These are phyloP conservation scores for Lapara coniferarum DNA, from an alignment of 2,888 invertebrate genomes.

Conservation along the genomic window DNA sequence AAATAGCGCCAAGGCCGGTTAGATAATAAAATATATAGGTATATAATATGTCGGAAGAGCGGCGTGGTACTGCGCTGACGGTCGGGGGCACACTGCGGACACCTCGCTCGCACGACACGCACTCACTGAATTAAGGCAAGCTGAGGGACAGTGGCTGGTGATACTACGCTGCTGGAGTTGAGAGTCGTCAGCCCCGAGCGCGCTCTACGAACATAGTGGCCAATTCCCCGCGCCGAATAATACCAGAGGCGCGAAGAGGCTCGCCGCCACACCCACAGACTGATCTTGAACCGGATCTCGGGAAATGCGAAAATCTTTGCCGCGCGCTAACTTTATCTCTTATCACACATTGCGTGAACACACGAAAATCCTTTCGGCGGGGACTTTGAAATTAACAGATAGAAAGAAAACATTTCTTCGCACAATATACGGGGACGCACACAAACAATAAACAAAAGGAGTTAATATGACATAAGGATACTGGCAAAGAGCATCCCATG, in stretches of 20 bases:
- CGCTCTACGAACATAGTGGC: too few species aligned
- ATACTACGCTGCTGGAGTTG: not conserved
- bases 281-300: conserved; percentile 25
- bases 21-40: conserved; percentile 46
- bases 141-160: not conserved
- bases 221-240: not conserved
- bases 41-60: conserved; percentile 28
- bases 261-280: conserved; percentile 31
- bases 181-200: not conserved
- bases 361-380: not conserved
- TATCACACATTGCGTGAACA: not conserved
- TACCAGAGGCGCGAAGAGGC: conserved; percentile 16
- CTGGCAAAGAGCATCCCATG: too few species aligned
- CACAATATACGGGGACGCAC: too few species aligned
- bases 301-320: conserved; percentile 21
- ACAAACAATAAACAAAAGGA: too few species aligned
- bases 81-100: conserved; percentile 27
- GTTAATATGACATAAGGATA: too few species aligned
- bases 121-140: conserved; percentile 31
- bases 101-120: conserved; percentile 32
- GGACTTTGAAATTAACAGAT: not conserved
- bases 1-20: conserved; percentile 67
- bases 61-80: conserved; percentile 37
- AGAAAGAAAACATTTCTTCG: too few species aligned
- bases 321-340: not conserved